Evolutionary conservation across 2,888 invertebrate species (phyloP), one percentile per base, ranked within the genome.

Genomic region (Calameuta idolon): DNA sequence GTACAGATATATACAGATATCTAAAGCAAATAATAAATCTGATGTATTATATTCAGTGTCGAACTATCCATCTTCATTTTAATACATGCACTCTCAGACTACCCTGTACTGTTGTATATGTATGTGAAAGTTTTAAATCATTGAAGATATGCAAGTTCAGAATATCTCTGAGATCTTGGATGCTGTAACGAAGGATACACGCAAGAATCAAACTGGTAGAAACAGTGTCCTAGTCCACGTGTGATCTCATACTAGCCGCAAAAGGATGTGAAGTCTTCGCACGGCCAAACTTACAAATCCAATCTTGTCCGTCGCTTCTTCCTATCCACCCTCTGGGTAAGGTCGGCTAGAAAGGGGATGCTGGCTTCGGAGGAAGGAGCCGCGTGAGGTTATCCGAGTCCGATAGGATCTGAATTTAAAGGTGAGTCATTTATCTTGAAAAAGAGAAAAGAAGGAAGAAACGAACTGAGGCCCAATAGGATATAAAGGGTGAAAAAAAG

Each of bases 241-340:
- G 77, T 74, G 79, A 74, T 69, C 76, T 71, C 31, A n/a, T 69
- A 74, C 73, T 34, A 76, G 77, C 76, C 79, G 77, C 74, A 69
- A 75, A 73, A 34, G 71, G 78, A 78, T 78, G 78, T 73, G 75
- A 78, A 76, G 76, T 73, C 69, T 75, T 31, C 81, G 81, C 82
- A 81, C 83, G 83, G 79, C 23, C 81, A 79, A 85, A 84, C 84
- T 85, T 86, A 85, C 86, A 88, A 88, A 88, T 88, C 84, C 83
- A 84, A 89, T 87, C 85, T 82, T 77, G 80, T 81, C 81, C 81
- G 69, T 76, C 76, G 73, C 76, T 23, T 55, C 55, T 55, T 55
- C 23, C 23, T 23, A 23, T 55, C 55, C 55, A 55, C 55, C 55
- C 55, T 55, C 9, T 55, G 55, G 55, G 55, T 55, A 23, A 23